Evolutionary conservation across 1,140 invertebrate genomes (phyloP).

Genomic region (Metaphire vulgaris): DNA sequence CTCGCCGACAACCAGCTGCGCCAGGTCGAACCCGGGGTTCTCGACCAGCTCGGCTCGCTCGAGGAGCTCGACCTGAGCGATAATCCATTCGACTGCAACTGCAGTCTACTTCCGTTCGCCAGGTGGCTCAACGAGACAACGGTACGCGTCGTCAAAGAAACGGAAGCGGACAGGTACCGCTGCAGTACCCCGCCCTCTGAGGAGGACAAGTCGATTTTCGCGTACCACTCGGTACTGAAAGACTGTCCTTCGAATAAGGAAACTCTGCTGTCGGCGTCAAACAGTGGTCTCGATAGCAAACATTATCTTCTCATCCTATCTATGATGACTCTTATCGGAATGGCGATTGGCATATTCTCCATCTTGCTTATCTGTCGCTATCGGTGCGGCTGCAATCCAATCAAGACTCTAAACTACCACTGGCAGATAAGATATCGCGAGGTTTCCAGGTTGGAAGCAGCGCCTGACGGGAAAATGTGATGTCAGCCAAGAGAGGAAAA

Average conservation of each 20-base stretch:
- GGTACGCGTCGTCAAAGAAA: slow-evolving; percentile 15
- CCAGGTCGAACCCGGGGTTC: slow-evolving; percentile 10
- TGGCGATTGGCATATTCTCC: background rate
- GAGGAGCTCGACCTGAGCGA: slow-evolving; percentile 27
- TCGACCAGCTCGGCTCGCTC: slow-evolving; percentile 14
- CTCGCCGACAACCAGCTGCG: slow-evolving; percentile 21
- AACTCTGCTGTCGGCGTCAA: background rate
- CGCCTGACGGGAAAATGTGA: slow-evolving; percentile 8
- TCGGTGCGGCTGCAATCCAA: background rate
- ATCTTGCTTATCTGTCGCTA: slow-evolving; percentile 13
- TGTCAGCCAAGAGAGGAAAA: too few relatives aligned
- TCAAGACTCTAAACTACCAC: background rate
- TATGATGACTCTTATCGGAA: slow-evolving; percentile 4
- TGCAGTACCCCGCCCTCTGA: slow-evolving; percentile 2
- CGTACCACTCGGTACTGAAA: slow-evolving; percentile 2
- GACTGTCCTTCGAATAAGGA: background rate
- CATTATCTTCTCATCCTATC: background rate
- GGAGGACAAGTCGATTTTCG: slow-evolving; percentile 10
- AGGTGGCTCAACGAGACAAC: slow-evolving; percentile 21
- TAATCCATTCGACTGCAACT: slow-evolving; percentile 30
- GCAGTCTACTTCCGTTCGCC: slow-evolving; percentile 14
- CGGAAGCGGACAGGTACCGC: slow-evolving; percentile 11
- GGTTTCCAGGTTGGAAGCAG: slow-evolving; percentile 10
- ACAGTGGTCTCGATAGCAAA: background rate
- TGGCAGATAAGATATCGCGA: slow-evolving; percentile 20